Evolutionary conservation across 1,140 invertebrate species (phyloP).

Genomic region (Eriosoma lanigerum): DNA sequence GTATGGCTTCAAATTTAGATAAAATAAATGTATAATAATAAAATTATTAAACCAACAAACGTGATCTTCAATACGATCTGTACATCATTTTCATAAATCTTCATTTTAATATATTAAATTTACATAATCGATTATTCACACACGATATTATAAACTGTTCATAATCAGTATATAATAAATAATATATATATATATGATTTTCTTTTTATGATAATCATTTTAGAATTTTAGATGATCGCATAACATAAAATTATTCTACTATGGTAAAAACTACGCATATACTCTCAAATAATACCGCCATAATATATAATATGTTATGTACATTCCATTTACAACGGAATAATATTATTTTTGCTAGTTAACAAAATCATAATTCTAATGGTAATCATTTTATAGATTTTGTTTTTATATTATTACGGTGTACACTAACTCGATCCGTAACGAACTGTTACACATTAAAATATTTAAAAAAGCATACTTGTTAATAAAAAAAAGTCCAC

Average conservation of each 20-base stretch:
- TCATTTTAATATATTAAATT: neutral
- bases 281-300: neutral
- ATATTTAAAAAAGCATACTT: too few relatives aligned
- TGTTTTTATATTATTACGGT: too few relatives aligned
- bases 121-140: constrained; percentile 8
- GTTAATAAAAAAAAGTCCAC: too few relatives aligned
- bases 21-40: neutral
- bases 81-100: neutral
- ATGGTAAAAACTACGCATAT: neutral
- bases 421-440: too few relatives aligned
- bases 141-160: neutral
- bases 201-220: neutral
- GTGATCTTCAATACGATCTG: neutral
- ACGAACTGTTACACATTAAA: too few relatives aligned
- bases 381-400: too few relatives aligned
- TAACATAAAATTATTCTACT: neutral
- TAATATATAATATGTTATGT: too few relatives aligned
- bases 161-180: neutral
- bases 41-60: neutral
- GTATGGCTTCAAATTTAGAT: neutral
- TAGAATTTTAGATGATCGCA: neutral
- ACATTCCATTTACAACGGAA: too few relatives aligned
- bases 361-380: too few relatives aligned
- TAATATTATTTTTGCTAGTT: too few relatives aligned
- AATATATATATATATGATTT: too few relatives aligned